Percentiles rank a stretch among this genome's conserved stretches.
Evolutionary conservation across 1,140 invertebrate genomes (phyloP).

Genomic region (Sminthurides bifidus): DNA sequence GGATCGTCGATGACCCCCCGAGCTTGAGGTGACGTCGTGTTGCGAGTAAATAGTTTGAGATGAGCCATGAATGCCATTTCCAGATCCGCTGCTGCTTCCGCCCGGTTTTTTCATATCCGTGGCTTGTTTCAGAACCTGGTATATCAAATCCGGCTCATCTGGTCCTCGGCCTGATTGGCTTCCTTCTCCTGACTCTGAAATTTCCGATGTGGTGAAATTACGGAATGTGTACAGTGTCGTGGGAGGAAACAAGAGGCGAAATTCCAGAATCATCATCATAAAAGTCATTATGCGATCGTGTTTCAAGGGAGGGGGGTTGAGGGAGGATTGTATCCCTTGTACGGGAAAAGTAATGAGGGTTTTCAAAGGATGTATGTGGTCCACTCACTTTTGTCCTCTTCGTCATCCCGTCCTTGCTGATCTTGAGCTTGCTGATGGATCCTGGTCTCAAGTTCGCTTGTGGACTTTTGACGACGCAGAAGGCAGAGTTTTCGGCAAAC

Average conservation of each 20-base stretch:
- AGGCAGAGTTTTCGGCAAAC: conserved; percentile 69
- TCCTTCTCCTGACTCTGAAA: neutral
- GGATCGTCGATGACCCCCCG: conserved; percentile 13
- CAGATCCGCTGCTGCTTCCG: conserved; percentile 21
- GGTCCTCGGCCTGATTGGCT: neutral
- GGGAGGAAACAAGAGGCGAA: too few relatives aligned
- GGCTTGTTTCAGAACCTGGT: conserved; percentile 84
- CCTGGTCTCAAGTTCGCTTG: conserved; percentile 44
- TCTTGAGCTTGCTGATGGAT: conserved; percentile 33
- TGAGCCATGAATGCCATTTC: conserved; percentile 28
- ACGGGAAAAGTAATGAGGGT: neutral
- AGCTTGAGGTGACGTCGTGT: conserved; percentile 16
- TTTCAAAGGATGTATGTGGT: too few relatives aligned
- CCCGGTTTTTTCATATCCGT: conserved; percentile 57
- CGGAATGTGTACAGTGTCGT: too few relatives aligned
- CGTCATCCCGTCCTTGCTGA: too few relatives aligned
- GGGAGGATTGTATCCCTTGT: neutral
- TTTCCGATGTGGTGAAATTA: too few relatives aligned
- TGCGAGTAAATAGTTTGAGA: conserved; percentile 28
- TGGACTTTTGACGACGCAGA: conserved; percentile 73
- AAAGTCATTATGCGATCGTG: too few relatives aligned
- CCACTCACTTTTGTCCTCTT: too few relatives aligned
- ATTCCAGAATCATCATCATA: too few relatives aligned
- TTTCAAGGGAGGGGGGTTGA: too few relatives aligned
- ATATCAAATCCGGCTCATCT: conserved; percentile 71